Evolutionary conservation across 2,888 invertebrate species (phyloP).

Genomic region (Acleris cristana): DNA sequence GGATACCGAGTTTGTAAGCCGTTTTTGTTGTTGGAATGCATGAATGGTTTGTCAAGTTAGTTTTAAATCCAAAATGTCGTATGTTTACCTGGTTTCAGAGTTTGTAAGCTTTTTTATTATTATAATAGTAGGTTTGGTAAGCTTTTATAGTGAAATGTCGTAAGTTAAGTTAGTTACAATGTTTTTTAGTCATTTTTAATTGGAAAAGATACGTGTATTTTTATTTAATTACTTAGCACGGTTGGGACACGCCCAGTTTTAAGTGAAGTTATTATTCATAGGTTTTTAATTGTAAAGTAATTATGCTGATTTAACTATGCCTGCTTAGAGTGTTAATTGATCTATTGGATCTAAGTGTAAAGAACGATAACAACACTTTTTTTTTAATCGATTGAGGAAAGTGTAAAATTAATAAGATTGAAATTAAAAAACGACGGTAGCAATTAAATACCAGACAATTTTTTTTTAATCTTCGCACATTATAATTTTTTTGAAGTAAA

Average conservation of each 20-base stretch:
- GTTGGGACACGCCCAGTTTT: constrained; percentile 28
- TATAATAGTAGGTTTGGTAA: no score
- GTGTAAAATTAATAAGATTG: background rate
- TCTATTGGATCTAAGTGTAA: background rate
- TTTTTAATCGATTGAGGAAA: background rate
- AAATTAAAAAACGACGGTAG: background rate
- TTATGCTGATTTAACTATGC: constrained; percentile 24
- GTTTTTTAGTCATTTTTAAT: constrained; percentile 6
- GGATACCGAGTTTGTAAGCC: no score
- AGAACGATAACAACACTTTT: no score
- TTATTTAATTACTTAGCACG: constrained; percentile 37
- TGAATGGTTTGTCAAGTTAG: no score
- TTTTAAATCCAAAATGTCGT: constrained; percentile 4
- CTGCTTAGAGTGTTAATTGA: constrained; percentile 14
- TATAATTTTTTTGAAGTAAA: no score
- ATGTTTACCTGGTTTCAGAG: background rate
- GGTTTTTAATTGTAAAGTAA: constrained; percentile 30
- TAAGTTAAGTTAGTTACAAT: background rate
- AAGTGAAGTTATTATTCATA: constrained; percentile 28
- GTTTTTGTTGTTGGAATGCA: no score
- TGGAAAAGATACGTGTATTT: constrained; percentile 20
- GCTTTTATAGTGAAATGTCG: background rate
- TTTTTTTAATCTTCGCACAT: no score
- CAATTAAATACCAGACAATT: no score
- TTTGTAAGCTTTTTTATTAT: constrained; percentile 6